A percentile compares a stretch with the other conserved stretches of the same genome.
phyloP scores from a whole-genome alignment of 30 jellyfish, hydroid and myxozoan genomes.

The Morbakka virulenta region DNA sequence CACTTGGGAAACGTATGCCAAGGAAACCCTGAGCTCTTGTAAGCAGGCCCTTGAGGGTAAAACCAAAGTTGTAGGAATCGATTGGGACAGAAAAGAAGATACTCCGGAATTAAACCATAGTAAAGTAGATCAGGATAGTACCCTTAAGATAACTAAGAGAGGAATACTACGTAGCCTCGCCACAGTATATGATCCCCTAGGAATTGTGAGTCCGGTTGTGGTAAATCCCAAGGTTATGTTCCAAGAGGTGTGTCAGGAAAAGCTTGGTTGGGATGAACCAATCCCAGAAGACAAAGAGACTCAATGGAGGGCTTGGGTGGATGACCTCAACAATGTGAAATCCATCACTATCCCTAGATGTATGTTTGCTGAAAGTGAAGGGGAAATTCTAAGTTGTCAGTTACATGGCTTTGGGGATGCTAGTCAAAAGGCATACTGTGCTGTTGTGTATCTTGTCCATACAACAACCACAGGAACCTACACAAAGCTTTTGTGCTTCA shows the following conservation, averaged over 20 bases:
- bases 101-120: neutral
- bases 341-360: slow-evolving; percentile 10
- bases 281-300: neutral
- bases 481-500: slow-evolving; percentile 7
- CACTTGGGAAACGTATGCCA: no score
- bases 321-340: neutral
- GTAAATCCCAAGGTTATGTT: slow-evolving; percentile 15
- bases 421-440: slow-evolving; percentile 20
- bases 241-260: neutral
- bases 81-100: neutral
- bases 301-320: slow-evolving; percentile 13
- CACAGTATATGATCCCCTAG: slow-evolving; percentile 4
- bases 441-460: slow-evolving; percentile 11
- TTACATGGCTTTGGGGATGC: no score
- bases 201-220: slow-evolving; percentile 1
- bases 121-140: neutral
- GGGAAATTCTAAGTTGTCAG: neutral
- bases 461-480: slow-evolving; percentile 1
- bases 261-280: slow-evolving; percentile 22
- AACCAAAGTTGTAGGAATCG: neutral
- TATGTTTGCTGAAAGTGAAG: neutral
- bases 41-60: no score
- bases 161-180: slow-evolving; percentile 14
- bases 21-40: no score
- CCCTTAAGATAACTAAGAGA: no score